phyloP scores from a whole-genome alignment of 2,797 vertebrate species.

The Xenentodon cancila region DNA sequence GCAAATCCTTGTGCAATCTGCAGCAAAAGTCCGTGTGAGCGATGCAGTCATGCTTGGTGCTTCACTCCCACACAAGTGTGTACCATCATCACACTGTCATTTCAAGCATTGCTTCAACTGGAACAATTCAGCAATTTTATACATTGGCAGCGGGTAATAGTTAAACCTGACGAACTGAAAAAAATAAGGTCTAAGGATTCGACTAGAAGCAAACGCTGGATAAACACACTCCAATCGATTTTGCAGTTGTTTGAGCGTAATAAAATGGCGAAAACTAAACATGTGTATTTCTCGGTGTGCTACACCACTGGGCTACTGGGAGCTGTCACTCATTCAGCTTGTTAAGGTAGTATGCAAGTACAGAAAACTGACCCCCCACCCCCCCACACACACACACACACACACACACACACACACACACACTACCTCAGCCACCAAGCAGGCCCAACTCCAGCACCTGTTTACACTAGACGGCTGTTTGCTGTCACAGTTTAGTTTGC shows the following conservation, averaged over 20 bases:
- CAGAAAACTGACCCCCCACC: slow-evolving; percentile 29
- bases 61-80: slow-evolving; percentile 23
- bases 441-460: slow-evolving; percentile 35
- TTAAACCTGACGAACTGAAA: slow-evolving; percentile 8
- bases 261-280: slow-evolving; percentile 1
- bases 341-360: slow-evolving; percentile 41
- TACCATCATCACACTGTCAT: slow-evolving; percentile 14
- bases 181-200: background rate
- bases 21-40: no score
- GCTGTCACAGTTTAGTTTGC: slow-evolving; percentile 36
- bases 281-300: slow-evolving; percentile 12
- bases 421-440: background rate
- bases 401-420: background rate
- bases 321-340: slow-evolving; percentile 36
- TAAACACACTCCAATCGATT: slow-evolving; percentile 18
- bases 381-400: background rate
- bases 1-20: slow-evolving; percentile 8
- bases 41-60: no score
- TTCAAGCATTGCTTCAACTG: slow-evolving; percentile 15
- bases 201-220: slow-evolving; percentile 16
- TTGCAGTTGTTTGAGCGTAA: slow-evolving; percentile 16
- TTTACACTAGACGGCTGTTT: slow-evolving; percentile 59
- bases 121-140: background rate
- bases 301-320: slow-evolving; percentile 14
- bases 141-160: no score